Evolutionary conservation across 2,113 vertebrate species (phyloP).

Genomic region (Microcebus griseorufus): DNA sequence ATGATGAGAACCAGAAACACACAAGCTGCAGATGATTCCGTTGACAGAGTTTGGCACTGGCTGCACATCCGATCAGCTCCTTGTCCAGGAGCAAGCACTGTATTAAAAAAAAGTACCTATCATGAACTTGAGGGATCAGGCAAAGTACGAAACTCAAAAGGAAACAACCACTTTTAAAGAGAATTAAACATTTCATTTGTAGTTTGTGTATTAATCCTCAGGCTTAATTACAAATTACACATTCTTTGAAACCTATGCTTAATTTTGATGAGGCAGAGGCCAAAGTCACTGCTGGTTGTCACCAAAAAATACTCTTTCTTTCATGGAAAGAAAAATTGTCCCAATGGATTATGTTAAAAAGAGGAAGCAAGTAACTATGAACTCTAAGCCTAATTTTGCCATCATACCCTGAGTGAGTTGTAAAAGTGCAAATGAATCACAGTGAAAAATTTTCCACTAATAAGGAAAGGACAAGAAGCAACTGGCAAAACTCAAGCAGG

Average conservation of each 20-base stretch:
- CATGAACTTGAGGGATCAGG: not conserved
- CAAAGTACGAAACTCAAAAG: slow-evolving; percentile 8
- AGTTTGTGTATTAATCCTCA: slow-evolving; percentile 21
- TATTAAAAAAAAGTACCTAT: not conserved
- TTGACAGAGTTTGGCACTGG: slow-evolving; percentile 52
- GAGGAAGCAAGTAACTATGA: not conserved
- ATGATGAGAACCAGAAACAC: slow-evolving; percentile 77
- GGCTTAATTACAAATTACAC: slow-evolving; percentile 10
- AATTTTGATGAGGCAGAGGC: slow-evolving; percentile 28
- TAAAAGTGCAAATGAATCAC: slow-evolving; percentile 51
- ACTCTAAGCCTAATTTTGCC: not conserved
- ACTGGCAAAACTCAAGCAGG: slow-evolving; percentile 10
- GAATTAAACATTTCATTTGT: slow-evolving; percentile 15
- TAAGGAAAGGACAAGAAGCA: slow-evolving; percentile 22
- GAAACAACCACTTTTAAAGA: slow-evolving; percentile 37
- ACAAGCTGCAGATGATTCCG: slow-evolving; percentile 65
- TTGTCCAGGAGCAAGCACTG: slow-evolving; percentile 35
- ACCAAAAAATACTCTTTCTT: slow-evolving; percentile 49
- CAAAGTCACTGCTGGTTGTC: not conserved
- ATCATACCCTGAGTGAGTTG: not conserved
- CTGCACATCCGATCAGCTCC: slow-evolving; percentile 39
- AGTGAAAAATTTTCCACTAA: slow-evolving; percentile 9
- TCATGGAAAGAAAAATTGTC: slow-evolving; percentile 2
- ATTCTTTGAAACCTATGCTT: slow-evolving; percentile 12
- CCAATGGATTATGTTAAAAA: slow-evolving; percentile 27